Base-by-base conservation (phyloP, 2,113 vertebrate species). In the Erpornis zantholeuca region DNA sequence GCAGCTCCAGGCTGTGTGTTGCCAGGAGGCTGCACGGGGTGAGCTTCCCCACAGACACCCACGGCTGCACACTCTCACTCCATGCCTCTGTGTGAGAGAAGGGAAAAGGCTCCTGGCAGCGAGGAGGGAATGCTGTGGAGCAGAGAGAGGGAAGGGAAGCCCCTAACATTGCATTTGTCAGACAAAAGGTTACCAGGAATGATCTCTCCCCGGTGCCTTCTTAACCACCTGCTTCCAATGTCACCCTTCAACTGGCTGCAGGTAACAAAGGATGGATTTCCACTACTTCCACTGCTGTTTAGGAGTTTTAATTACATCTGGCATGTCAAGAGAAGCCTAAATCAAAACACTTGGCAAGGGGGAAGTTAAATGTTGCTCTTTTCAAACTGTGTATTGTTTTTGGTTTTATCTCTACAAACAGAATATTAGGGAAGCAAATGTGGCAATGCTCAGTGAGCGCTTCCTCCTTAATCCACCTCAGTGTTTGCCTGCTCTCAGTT, bases 401-500 rank as follows among this genome's bases (percentile, higher is more conserved):
- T 45, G 19, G 75, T 27, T 70, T 83, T 87, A 20, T 76, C 50
- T 78, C 44, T 36, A 17, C 36, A 5, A 68, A 75, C 66, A 90
- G 91, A 90, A 45, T 82, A 24, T 90, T 63, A 88, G 3, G 4
- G 65, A 45, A 66, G 72, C 33, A 24, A 85, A 56, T 3, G 81
- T 7, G 72, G 68, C 40, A 36, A 31, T 4, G 33, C 15, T 86
- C 9, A 5, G 88, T 14, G 72, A 82, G 75, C 1, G 4, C 44
- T 92, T 42, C 31, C 38, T 42, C 73, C 38, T 23, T 66, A 50
- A 95, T 57, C 94, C 78, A 27, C 64, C 90, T 53, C 69, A 50
- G 73, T 59, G 20, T 88, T 85, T 91, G 63, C 92, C 52, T 77
- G 66, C 45, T 96, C 97, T 88, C 95, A 29, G 54, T 80, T 47